These are phyloP conservation scores for Phoxinus dragarum DNA, from an alignment of 2,797 vertebrate species.

Conservation along the genomic window DNA sequence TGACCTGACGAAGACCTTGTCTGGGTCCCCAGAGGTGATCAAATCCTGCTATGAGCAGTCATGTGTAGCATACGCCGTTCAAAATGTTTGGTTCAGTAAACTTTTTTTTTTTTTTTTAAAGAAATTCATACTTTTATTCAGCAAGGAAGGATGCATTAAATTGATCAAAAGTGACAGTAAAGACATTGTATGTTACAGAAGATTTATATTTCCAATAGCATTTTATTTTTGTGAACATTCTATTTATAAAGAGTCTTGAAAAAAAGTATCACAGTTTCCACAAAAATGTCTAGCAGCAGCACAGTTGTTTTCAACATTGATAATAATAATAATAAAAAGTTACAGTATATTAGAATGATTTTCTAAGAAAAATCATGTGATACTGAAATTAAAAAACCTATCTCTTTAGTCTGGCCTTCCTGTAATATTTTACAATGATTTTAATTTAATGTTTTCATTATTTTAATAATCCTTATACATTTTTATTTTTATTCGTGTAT, in stretches of 20 bases:
- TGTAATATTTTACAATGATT: too few relatives aligned
- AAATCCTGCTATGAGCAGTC: neutral
- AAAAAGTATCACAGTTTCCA: neutral
- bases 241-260: neutral
- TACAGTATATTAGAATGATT: neutral
- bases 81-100: neutral
- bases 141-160: neutral
- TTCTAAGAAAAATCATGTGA: neutral
- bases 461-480: too few relatives aligned
- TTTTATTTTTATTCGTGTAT: too few relatives aligned
- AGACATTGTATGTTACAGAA: neutral
- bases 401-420: too few relatives aligned
- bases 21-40: neutral
- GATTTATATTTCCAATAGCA: neutral
- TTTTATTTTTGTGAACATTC: neutral
- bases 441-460: too few relatives aligned
- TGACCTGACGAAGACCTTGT: neutral
- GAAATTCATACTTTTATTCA: neutral
- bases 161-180: neutral
- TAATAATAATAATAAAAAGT: neutral
- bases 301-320: neutral
- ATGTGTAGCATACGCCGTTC: neutral
- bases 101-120: neutral
- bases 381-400: neutral
- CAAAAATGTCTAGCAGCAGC: slow-evolving; percentile 2